Conservation (phyloP, 92 coral and sea anemone species). For the Zoanthus gigantus region DNA sequence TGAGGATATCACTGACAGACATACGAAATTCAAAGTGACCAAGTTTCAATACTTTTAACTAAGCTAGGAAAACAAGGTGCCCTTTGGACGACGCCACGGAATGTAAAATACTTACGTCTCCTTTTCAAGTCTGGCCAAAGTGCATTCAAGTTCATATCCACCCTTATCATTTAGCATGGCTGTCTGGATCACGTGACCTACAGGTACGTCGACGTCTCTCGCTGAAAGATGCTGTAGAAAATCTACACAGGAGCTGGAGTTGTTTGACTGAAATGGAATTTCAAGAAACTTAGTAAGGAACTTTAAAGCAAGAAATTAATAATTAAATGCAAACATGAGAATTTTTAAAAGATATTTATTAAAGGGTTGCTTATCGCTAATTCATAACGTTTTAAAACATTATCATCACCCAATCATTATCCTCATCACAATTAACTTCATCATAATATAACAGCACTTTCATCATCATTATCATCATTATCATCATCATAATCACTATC, state of each 20-base stretch:
- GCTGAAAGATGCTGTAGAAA: slow-evolving; percentile 84
- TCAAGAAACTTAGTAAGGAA: not conserved
- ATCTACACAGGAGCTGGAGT: slow-evolving; percentile 61
- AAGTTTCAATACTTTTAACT: no score
- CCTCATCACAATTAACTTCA: no score
- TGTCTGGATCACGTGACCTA: slow-evolving; percentile 74
- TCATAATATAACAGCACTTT: not conserved
- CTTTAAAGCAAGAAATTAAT: not conserved
- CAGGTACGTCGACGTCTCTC: slow-evolving; percentile 77
- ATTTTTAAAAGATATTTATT: not conserved
- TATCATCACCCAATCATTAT: not conserved
- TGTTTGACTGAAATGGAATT: slow-evolving; percentile 55
- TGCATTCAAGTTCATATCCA: slow-evolving; percentile 79
- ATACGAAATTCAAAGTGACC: no score
- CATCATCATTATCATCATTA: not conserved
- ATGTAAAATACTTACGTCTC: slow-evolving; percentile 70
- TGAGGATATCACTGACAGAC: no score
- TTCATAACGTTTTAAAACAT: no score
- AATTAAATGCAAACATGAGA: not conserved
- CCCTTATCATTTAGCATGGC: slow-evolving; percentile 82
- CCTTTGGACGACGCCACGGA: not conserved
- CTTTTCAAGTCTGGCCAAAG: slow-evolving; percentile 65
- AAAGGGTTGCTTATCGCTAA: not conserved
- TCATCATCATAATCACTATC: not conserved
- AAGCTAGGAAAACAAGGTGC: not conserved